phyloP scores from a whole-genome alignment of 2,113 vertebrate species.

The Megaleporinus macrocephalus region DNA sequence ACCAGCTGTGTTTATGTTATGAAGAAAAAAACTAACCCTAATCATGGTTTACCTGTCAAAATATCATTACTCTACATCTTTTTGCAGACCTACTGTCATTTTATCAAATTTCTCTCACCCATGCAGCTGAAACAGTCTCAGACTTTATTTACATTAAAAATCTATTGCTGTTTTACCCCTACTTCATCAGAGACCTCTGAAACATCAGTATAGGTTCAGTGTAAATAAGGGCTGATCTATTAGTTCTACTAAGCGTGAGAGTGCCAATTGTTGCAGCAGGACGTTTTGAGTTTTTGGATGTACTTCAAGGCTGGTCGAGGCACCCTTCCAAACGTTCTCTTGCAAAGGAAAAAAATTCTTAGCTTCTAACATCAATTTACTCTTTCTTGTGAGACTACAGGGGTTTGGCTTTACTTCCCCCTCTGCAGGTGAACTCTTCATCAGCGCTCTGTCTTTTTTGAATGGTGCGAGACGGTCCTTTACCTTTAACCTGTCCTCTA shows the following conservation, averaged over 20 bases:
- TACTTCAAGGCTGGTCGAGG: neutral
- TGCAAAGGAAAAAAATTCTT: neutral
- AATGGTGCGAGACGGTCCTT: neutral
- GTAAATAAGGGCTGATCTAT: neutral
- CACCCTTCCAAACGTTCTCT: neutral
- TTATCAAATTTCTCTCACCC: neutral
- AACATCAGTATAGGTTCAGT: neutral
- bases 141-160: neutral
- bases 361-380: too few species aligned
- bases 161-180: neutral
- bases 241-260: neutral
- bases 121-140: neutral
- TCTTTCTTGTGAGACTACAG: neutral
- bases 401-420: neutral
- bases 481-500: conserved; percentile 21
- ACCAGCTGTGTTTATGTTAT: neutral
- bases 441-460: neutral
- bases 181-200: neutral
- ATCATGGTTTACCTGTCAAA: neutral
- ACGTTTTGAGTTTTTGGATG: neutral
- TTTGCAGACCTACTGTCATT: neutral
- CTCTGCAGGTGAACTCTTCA: neutral
- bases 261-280: neutral
- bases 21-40: neutral
- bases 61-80: neutral